Conservation (phyloP, 2,888 invertebrate genomes). For the Pachymerium ferrugineum region DNA sequence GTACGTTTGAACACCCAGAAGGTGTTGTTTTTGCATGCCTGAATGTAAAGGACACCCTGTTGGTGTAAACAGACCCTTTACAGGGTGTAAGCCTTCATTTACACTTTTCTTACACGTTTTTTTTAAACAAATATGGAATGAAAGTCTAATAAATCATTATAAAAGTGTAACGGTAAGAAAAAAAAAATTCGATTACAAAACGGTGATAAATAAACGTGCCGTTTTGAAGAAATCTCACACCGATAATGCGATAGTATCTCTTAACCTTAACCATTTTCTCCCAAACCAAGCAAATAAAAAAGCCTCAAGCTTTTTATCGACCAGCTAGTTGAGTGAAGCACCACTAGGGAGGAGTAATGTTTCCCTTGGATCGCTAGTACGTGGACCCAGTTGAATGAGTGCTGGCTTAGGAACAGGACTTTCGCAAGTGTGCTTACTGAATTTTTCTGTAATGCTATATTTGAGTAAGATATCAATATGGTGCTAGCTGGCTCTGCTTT, state of each 20-base stretch:
- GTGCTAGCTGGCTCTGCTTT: background rate
- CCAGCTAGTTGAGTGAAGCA: constrained; percentile 4
- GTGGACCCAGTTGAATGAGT: constrained; percentile 13
- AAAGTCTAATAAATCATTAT: no score
- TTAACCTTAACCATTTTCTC: constrained; percentile 13
- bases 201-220: background rate
- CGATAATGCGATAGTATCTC: background rate
- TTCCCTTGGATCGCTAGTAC: background rate
- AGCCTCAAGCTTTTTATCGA: background rate
- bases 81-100: no score
- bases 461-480: background rate
- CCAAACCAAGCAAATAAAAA: background rate
- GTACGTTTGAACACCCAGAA: no score
- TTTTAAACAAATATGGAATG: no score
- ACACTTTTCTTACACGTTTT: no score
- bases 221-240: background rate
- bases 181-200: no score
- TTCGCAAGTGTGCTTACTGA: background rate
- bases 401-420: constrained; percentile 2
- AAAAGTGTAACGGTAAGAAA: no score
- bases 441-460: background rate
- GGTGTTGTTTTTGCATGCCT: no score
- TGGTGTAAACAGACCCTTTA: no score
- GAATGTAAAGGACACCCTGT: no score
- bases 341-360: constrained; percentile 8